Percentiles rank a stretch among this genome's conserved stretches.
Evolutionary conservation across 2,888 invertebrate genomes (phyloP).

Genomic region (Poecilus cupreus): DNA sequence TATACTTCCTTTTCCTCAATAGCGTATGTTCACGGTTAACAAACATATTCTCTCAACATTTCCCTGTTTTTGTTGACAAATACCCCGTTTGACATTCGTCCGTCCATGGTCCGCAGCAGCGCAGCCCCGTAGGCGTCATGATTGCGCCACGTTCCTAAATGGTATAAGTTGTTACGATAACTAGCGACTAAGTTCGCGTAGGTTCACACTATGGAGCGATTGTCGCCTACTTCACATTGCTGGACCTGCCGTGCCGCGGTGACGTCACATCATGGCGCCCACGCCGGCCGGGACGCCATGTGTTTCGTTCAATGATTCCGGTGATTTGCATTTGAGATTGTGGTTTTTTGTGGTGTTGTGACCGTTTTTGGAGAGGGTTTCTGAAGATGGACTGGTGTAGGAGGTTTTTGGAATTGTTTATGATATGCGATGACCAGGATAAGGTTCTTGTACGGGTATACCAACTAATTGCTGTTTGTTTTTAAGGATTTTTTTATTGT

Average conservation of each 20-base stretch:
- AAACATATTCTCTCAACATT: too few relatives aligned
- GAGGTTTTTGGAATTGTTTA: neutral
- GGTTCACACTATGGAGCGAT: constrained; percentile 27
- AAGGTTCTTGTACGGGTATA: neutral
- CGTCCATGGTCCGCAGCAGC: too few relatives aligned
- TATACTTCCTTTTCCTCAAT: too few relatives aligned
- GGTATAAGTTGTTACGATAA: neutral
- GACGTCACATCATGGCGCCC: constrained; percentile 29
- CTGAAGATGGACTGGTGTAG: neutral
- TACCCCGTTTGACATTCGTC: too few relatives aligned
- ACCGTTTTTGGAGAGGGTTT: neutral
- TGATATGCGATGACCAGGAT: neutral
- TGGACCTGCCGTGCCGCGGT: neutral
- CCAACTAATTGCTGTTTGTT: neutral
- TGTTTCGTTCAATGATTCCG: constrained; percentile 17
- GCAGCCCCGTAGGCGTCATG: neutral
- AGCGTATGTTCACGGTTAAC: too few relatives aligned
- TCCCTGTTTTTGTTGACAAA: too few relatives aligned
- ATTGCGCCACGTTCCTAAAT: constrained; percentile 15
- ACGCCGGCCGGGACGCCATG: neutral
- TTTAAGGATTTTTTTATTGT: neutral
- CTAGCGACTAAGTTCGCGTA: constrained; percentile 12
- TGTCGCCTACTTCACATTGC: constrained; percentile 36
- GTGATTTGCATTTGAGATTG: constrained; percentile 20
- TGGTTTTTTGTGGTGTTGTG: neutral